Conservation (phyloP, 2,113 vertebrate species). For the Callipepla californica region DNA sequence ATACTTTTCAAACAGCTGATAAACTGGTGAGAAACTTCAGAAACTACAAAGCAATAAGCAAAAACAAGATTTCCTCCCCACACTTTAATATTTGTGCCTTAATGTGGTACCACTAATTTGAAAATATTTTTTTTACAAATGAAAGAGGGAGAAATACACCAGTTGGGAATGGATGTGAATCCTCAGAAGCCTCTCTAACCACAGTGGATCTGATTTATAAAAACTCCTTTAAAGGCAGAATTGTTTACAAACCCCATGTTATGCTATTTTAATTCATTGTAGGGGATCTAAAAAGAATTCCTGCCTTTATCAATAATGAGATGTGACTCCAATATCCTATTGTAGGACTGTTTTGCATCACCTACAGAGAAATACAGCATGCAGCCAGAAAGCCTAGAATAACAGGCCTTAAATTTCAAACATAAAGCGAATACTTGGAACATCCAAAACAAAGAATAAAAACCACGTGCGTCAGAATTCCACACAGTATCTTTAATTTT, state of each 20-base stretch:
- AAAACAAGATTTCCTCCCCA: background rate
- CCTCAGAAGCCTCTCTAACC: constrained; percentile 3
- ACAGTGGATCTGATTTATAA: background rate
- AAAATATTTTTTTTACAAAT: constrained; percentile 30
- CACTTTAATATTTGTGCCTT: background rate
- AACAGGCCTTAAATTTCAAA: background rate
- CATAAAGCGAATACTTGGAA: background rate
- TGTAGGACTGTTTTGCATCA: background rate
- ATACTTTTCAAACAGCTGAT: background rate
- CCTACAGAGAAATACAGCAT: background rate
- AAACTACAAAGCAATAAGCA: background rate
- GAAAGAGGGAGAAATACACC: background rate
- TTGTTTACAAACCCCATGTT: background rate
- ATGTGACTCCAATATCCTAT: background rate
- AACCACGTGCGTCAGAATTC: background rate
- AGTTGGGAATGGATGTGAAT: background rate
- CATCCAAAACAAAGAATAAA: background rate
- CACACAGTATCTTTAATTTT: background rate
- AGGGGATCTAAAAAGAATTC: background rate
- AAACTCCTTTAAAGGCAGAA: background rate
- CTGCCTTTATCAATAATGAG: background rate
- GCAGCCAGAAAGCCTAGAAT: background rate
- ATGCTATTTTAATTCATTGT: background rate
- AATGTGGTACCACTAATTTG: background rate
- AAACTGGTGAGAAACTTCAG: background rate